Conservation (phyloP, 2,797 vertebrate genomes). For the Vireo griseus region DNA sequence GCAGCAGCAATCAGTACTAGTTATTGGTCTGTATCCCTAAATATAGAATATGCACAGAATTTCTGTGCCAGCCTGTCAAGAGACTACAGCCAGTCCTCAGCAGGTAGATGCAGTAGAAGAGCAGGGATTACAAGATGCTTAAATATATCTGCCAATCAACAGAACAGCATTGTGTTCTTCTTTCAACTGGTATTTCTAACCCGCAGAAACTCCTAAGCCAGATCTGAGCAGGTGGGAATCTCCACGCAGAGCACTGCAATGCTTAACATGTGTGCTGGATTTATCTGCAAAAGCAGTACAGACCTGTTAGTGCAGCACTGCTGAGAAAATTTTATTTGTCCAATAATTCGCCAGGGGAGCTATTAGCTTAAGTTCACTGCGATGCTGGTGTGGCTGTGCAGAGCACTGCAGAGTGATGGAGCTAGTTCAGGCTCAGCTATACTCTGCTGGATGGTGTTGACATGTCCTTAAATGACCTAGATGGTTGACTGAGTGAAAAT, state of each 20-base stretch:
- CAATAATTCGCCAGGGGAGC: neutral
- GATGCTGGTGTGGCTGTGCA: neutral
- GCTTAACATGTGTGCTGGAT: neutral
- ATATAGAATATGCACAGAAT: neutral
- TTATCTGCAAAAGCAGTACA: neutral
- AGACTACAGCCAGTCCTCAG: neutral
- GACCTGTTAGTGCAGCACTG: neutral
- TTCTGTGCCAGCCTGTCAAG: neutral
- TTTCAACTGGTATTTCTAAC: neutral
- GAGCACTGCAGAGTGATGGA: neutral
- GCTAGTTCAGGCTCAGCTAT: neutral
- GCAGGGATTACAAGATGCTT: neutral
- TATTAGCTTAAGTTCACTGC: neutral
- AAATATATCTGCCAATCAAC: neutral
- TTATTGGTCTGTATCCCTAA: neutral
- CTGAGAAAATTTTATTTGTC: conserved; percentile 29
- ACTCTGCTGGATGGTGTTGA: neutral
- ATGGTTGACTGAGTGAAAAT: conserved; percentile 10
- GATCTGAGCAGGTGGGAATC: neutral
- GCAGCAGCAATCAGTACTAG: neutral
- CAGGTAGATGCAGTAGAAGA: neutral
- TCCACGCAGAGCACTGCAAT: neutral
- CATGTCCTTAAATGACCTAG: conserved; percentile 24
- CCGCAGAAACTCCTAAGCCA: neutral
- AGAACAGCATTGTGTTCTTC: neutral